Percentiles rank a stretch among this genome's conserved stretches.
Evolutionary conservation across 1,140 invertebrate genomes (phyloP).

Genomic region (Prorops nasuta): DNA sequence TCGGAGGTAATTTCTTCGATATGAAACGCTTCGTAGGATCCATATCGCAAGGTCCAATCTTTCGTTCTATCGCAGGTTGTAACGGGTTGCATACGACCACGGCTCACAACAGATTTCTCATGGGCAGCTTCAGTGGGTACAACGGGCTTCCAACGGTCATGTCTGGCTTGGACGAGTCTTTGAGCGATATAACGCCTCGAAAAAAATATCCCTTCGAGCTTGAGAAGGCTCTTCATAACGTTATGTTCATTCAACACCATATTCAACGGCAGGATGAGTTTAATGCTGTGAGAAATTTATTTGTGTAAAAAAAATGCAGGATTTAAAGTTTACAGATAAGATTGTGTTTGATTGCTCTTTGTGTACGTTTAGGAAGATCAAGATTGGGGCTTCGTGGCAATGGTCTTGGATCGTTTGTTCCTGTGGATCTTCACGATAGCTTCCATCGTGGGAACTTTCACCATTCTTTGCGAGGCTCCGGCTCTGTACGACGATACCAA

Average conservation of each 20-base stretch:
- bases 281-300: constrained; percentile 73
- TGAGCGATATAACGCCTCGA: constrained; percentile 73
- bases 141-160: constrained; percentile 78
- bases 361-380: constrained; percentile 76
- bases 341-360: no score
- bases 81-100: constrained; percentile 75
- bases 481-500: constrained; percentile 86
- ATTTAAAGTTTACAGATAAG: no score
- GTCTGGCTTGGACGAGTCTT: constrained; percentile 76
- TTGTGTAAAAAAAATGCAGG: no score
- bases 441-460: constrained; percentile 84
- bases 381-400: constrained; percentile 99
- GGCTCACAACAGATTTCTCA: constrained; percentile 72
- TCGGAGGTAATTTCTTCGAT: constrained; percentile 45
- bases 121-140: constrained; percentile 68
- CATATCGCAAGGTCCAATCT: neutral
- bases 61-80: constrained; percentile 55
- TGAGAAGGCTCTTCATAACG: constrained; percentile 90
- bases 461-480: constrained; percentile 86
- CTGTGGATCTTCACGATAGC: constrained; percentile 94
- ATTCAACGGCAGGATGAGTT: constrained; percentile 91
- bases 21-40: neutral
- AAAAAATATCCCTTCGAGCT: constrained; percentile 90
- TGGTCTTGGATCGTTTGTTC: constrained; percentile 96
- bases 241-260: constrained; percentile 93